Evolutionary conservation across 2,113 vertebrate species (phyloP), one percentile per base, ranked within the genome.

Genomic region (Oryzias javanicus): DNA sequence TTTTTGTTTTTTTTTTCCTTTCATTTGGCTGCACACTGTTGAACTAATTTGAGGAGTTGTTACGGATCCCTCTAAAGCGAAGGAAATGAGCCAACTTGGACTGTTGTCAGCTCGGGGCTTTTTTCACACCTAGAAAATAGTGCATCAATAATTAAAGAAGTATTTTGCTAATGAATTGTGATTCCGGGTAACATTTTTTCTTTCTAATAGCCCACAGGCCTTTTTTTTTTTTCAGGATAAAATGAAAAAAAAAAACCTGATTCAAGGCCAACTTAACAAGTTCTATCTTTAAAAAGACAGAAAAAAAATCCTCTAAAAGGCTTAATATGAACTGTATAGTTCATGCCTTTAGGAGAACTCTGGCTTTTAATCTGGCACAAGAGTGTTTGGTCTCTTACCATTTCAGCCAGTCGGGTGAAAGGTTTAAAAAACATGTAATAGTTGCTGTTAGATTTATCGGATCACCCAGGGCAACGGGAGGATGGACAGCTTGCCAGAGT

Each of bases 361-460:
- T 19, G 50, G 55, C 46, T 55, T 70, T 22, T 57, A 20, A 79
- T 74, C 44, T 17, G 40, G 57, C 12, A 54, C 49, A 60, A 49
- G 25, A 69, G 57, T 60, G 68, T 65, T 77, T 64, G 66, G 53
- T 72, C 63, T 58, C 42, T 54, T 57, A 56, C 70, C 51, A 40
- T 55, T 60, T 53, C 55, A 49, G 67, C 66, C 76, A 73, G 49
- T 54, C 48, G 67, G 65, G 73, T 70, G 76, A 81, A 81, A 85
- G 82, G 70, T 67, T 60, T 70, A 67, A 60, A 83, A 88, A 85
- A 88, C 80, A 63, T 71, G 86, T 84, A 86, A 82, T 67, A 76
- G 74, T 76, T 55, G 72, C 70, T 80, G 68, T 86, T 82, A 85
- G 83, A 72, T 82, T 88, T 78, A 72, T 82, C 64, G 68, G 82